Percentiles rank a stretch among this genome's conserved stretches.
Conservation (phyloP, 2,113 vertebrate genomes). For the Chloropsis cyanopogon region DNA sequence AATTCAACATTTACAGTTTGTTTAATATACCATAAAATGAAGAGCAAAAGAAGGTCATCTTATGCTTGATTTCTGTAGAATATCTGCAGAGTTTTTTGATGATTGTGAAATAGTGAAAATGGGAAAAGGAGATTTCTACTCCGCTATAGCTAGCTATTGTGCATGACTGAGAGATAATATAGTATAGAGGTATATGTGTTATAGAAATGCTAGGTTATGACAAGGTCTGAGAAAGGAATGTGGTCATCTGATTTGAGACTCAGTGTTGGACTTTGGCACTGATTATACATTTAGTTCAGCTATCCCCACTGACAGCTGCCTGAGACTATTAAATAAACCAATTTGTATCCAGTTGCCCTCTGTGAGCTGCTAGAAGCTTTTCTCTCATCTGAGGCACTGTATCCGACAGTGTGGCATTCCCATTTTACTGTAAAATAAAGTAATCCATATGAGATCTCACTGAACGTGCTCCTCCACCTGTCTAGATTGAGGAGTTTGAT, state of each 20-base stretch:
- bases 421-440: background rate
- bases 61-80: background rate
- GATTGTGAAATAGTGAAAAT: background rate
- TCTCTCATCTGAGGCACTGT: background rate
- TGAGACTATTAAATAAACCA: background rate
- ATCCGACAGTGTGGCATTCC: background rate
- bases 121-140: background rate
- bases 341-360: background rate
- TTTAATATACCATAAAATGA: background rate
- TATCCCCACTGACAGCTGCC: background rate
- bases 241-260: background rate
- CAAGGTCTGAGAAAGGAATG: background rate
- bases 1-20: background rate
- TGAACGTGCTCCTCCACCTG: background rate
- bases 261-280: background rate
- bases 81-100: background rate
- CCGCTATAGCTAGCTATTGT: accelerated
- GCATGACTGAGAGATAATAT: background rate
- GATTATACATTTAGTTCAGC: background rate
- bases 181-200: background rate
- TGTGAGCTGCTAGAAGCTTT: background rate
- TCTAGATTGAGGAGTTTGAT: background rate
- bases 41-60: background rate
- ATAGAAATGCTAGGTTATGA: background rate
- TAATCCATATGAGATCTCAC: background rate